These are phyloP conservation scores for Drosophila koepferae DNA, from an alignment of 2,888 invertebrate species.

Conservation along the genomic window DNA sequence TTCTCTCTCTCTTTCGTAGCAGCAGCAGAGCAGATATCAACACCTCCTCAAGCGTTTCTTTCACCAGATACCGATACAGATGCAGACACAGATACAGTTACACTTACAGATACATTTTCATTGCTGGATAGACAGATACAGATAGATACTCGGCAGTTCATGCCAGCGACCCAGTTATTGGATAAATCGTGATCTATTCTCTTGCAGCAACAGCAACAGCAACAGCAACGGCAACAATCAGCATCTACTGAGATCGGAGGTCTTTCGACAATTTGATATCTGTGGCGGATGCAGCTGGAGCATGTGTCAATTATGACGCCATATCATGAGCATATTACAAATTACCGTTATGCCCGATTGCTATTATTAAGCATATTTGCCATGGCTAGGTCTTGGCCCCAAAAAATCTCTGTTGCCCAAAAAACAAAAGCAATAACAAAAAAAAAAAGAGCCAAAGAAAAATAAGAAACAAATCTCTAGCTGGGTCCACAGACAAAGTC, in stretches of 20 bases:
- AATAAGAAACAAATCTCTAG: constrained; percentile 21
- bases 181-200: constrained; percentile 58
- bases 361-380: constrained; percentile 62
- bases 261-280: constrained; percentile 44
- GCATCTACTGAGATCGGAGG: constrained; percentile 1
- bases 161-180: constrained; percentile 51
- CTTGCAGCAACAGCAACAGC: constrained; percentile 8
- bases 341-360: constrained; percentile 59
- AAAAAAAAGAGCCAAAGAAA: not conserved
- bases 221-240: constrained; percentile 7
- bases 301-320: constrained; percentile 77
- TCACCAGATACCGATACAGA: constrained; percentile 23
- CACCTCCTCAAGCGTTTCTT: constrained; percentile 49
- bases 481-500: constrained; percentile 45
- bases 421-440: constrained; percentile 1
- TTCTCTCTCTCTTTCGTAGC: constrained; percentile 32
- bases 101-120: constrained; percentile 5
- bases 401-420: constrained; percentile 44
- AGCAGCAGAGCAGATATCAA: constrained; percentile 24
- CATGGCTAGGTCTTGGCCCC: constrained; percentile 52
- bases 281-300: constrained; percentile 71
- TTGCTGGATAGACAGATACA: not conserved
- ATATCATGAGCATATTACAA: constrained; percentile 55
- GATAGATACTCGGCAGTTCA: constrained; percentile 27
- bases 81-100: constrained; percentile 8